phyloP scores from a whole-genome alignment of 2,888 invertebrate species.

The Aethes cnicana region DNA sequence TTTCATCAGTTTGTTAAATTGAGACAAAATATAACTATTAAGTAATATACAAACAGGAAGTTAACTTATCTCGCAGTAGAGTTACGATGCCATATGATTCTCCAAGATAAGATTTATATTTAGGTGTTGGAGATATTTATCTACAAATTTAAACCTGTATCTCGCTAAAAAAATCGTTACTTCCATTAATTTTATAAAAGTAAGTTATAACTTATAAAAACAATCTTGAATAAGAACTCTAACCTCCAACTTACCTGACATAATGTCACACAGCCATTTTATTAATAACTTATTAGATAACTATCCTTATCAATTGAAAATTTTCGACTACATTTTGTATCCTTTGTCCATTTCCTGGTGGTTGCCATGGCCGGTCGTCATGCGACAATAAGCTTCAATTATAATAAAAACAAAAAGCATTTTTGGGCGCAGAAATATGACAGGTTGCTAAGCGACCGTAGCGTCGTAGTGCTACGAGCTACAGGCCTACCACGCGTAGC shows the following conservation, averaged over 20 bases:
- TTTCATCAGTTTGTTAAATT: too few species aligned
- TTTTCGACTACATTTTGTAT: conserved; percentile 20
- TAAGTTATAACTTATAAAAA: too few species aligned
- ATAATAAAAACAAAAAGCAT: conserved; percentile 19
- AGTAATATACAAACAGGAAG: too few species aligned
- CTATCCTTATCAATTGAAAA: neutral
- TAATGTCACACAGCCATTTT: conserved; percentile 1
- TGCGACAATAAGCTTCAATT: conserved; percentile 59
- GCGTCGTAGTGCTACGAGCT: conserved; percentile 6
- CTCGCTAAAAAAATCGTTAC: too few species aligned
- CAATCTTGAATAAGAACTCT: too few species aligned
- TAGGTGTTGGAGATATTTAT: too few species aligned
- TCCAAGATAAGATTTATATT: too few species aligned
- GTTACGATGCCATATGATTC: too few species aligned
- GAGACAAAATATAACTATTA: too few species aligned
- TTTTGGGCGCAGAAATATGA: conserved; percentile 31
- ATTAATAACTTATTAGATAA: neutral
- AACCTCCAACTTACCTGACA: conserved; percentile 28
- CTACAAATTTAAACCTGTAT: too few species aligned
- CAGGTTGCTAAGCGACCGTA: conserved; percentile 56
- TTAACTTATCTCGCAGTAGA: too few species aligned
- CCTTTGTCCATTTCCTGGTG: conserved; percentile 14
- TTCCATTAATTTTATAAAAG: too few species aligned
- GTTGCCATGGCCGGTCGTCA: conserved; percentile 71
- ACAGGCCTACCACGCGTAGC: conserved; percentile 8